Evolutionary conservation across 2,797 vertebrate genomes (phyloP), one percentile per base, ranked within the genome.

Genomic region (Morelia viridis): DNA sequence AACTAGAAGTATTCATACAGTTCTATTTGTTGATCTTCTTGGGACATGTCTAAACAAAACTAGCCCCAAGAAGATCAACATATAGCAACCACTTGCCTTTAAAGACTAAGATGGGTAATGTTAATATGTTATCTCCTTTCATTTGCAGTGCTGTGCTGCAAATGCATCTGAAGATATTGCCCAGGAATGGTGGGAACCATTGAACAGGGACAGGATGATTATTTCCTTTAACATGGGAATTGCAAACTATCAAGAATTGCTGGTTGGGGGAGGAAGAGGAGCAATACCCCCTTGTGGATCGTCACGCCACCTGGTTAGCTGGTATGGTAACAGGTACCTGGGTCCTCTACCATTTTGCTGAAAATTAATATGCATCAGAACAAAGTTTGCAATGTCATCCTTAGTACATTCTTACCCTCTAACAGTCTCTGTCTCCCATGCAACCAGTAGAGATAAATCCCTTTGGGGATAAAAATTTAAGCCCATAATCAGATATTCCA

Each of bases 1-100:
- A 93, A 94, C 93, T 93, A 90, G 92, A 85, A 41, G 19, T 89
- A 22, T 28, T 26, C 26, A 31, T 41, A 17, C 31, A 89, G 22
- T 28, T 15, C 7, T 84, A 19, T 12, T 26, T 89, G 4, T 53
- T n/a, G 13, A 31, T 87, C 17, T n/a, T 68, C 65, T 24, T 87
- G 9, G 13, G 57, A 0, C 31, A 35, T 60, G 1, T 87, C 58
- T 41, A 87, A 60, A 24, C 17, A 87, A 87, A 35, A 31, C 19
- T 60, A 60, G 31, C 28, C 6, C 61, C 41, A 41, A 41, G 41
- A 41, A 41, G 41, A 41, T 41, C 41, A 41, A 41, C 41, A 41
- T 41, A 41, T 41, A 41, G 41, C 41, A 41, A 41, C 41, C 41
- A 41, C 41, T 80, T 24, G 76, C 22, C 41, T 11, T 11, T 84